Evolutionary conservation across 2,113 vertebrate species (phyloP), one percentile per base, ranked within the genome.

Genomic region (Dicerorhinus sumatrensis): DNA sequence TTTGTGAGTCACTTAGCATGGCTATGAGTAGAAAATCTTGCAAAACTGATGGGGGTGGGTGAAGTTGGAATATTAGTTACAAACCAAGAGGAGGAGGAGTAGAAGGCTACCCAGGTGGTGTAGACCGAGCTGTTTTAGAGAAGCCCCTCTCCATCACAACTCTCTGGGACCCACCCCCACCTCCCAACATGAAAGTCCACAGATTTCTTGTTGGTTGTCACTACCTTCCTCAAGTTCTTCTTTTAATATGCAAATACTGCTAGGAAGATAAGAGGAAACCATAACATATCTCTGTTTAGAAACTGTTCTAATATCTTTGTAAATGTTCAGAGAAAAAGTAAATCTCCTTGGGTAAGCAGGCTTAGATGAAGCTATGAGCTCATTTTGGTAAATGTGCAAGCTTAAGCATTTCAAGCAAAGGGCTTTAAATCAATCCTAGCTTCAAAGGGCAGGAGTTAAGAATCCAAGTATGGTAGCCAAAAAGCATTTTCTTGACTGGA

Each of bases 211-310:
- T 85, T 36, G 27, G 20, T 48, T 70, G 46, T 27, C 46, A 58
- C 36, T 48, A 21, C 5, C 2, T 46, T 60, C 42, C 10, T 36
- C 31, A 70, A 82, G 46, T 92, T 91, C 75, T 90, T 90, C 72
- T 97, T 91, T 79, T 60, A 92, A 95, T 76, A 96, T 94, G 96
- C 83, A 97, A 94, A 96, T 54, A 39, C 27, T 70, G 27, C 75
- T 31, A 36, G 79, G 56, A 94, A 70, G 33, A 72, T 72, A 54
- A 94, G 88, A 89, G 67, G 92, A 95, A 95, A 69, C 51, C 63
- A 79, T 23, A 48, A 36, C 58, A 46, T 63, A 86, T 23, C 83
- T 97, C 90, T 80, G 56, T 42, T 91, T 97, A 92, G 91, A 97
- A 97, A 94, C 80, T 48, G 4, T 69, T 86, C 62, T 83, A 83